Conservation (phyloP, 1,140 invertebrate genomes). For the Oreohelix idahoensis region DNA sequence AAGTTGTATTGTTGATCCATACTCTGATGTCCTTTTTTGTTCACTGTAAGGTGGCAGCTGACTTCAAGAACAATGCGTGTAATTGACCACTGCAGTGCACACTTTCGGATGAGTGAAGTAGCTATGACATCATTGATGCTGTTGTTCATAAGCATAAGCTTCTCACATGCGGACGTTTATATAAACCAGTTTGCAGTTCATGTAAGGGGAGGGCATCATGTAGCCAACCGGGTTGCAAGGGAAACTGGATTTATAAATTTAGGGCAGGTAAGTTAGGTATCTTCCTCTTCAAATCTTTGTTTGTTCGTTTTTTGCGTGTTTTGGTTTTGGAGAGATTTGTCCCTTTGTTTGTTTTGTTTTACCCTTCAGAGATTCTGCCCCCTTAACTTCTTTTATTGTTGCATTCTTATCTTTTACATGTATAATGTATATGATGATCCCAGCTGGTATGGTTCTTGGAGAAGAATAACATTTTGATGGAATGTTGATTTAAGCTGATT, state of each 20-base stretch:
- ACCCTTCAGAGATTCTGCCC: no score
- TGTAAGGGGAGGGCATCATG: constrained; percentile 39
- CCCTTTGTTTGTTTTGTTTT: no score
- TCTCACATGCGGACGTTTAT: constrained; percentile 28
- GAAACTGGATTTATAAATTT: constrained; percentile 44
- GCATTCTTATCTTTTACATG: no score
- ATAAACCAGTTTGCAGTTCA: constrained; percentile 49
- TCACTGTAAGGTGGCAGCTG: not conserved
- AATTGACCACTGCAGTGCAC: not conserved
- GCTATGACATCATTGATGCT: not conserved
- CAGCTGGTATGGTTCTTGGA: no score
- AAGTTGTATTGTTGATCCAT: not conserved
- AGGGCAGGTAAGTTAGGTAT: constrained; percentile 43
- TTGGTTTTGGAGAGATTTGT: no score
- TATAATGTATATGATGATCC: no score
- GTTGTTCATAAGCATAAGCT: not conserved
- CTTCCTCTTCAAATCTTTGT: no score
- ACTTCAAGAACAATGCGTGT: not conserved
- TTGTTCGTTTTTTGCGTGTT: no score
- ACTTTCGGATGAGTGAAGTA: not conserved
- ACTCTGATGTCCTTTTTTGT: not conserved
- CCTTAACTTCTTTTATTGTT: no score
- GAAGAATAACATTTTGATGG: no score
- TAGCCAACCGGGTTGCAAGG: constrained; percentile 41
- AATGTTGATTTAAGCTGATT: no score